phyloP scores from a whole-genome alignment of 2,113 vertebrate species.

The Prietella phreatophila region DNA sequence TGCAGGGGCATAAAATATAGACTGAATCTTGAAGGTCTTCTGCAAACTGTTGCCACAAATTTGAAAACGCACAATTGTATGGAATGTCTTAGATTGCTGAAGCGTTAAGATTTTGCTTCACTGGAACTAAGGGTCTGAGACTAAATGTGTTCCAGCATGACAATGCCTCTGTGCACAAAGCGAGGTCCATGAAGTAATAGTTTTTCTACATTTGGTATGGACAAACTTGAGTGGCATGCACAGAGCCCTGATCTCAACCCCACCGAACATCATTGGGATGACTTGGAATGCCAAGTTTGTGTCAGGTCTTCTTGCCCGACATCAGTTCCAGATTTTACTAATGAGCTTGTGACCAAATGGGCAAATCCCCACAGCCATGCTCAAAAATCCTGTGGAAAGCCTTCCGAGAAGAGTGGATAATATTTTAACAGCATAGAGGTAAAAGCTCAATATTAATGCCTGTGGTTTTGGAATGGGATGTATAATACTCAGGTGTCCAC shows the following conservation, averaged over 20 bases:
- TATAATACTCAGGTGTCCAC: neutral
- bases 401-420: neutral
- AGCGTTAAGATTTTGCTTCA: neutral
- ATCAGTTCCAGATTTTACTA: neutral
- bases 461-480: too few species aligned
- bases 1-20: neutral
- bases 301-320: neutral
- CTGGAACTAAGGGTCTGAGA: neutral
- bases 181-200: neutral
- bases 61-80: neutral
- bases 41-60: neutral
- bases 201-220: neutral
- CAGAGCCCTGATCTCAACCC: neutral
- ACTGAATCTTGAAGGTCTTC: neutral
- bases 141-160: neutral
- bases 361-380: neutral
- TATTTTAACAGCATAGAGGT: neutral
- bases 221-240: neutral
- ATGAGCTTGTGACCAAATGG: neutral
- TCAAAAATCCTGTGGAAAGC: neutral
- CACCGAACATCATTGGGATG: neutral
- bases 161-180: neutral
- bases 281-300: neutral
- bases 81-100: neutral
- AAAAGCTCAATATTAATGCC: neutral